These are phyloP conservation scores for Propithecus coquereli DNA, from an alignment of 2,113 vertebrate genomes.

Conservation along the genomic window DNA sequence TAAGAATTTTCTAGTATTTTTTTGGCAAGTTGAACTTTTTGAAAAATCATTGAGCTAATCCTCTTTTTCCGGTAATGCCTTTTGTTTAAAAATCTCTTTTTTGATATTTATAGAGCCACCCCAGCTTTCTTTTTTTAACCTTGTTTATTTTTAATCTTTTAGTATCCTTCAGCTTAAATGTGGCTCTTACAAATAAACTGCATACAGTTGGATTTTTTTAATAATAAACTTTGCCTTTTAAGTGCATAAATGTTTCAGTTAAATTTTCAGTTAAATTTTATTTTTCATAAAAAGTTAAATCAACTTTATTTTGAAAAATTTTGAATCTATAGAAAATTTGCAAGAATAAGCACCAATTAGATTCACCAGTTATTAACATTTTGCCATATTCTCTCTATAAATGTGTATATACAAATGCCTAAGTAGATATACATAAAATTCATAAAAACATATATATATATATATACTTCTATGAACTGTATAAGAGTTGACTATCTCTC, in stretches of 20 bases:
- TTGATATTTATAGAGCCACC: not conserved
- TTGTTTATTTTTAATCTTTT: conserved; percentile 21
- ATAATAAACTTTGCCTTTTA: not conserved
- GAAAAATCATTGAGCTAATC: not conserved
- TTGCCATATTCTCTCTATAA: not conserved
- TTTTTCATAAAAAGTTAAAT: not conserved
- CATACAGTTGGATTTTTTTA: not conserved
- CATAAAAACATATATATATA: not conserved
- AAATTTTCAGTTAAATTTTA: not conserved
- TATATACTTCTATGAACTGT: not conserved
- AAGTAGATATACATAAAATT: not conserved
- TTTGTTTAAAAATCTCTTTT: not conserved
- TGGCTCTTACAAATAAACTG: not conserved
- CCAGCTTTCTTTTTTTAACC: not conserved
- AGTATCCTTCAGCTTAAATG: conserved; percentile 7
- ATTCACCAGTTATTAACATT: not conserved
- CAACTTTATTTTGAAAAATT: not conserved
- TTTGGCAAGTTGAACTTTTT: not conserved
- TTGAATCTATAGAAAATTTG: not conserved
- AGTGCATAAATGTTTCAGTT: not conserved
- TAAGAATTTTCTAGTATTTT: not conserved
- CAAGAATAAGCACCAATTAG: not conserved
- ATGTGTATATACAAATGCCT: not conserved
- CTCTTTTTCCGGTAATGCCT: not conserved
- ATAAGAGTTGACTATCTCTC: not conserved